Evolutionary conservation across 2,113 vertebrate species (phyloP), one percentile per base, ranked within the genome.

Genomic region (Monarcha castaneiventris): DNA sequence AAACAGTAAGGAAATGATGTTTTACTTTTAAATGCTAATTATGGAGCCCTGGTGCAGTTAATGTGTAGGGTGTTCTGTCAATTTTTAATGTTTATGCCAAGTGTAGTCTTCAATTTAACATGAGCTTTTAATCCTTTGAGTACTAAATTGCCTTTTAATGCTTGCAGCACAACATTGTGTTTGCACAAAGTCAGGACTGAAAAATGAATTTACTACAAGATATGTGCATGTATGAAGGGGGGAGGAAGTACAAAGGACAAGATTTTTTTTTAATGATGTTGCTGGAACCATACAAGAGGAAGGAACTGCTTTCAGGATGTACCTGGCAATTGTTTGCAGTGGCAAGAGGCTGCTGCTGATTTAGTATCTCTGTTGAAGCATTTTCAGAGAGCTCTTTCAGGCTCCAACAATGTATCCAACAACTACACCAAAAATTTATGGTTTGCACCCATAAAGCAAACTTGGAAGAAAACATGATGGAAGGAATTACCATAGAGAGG

Each of bases 51-150:
- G 96, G 97, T 98, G 96, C 98, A 98, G 98, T 99, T 99, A 99
- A 99, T 99, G 98, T 98, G 98, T 98, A 96, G 97, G 98, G 98
- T 98, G 98, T 98, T 98, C 98, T 98, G 98, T 99, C 98, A 98
- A 99, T 99, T 98, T 99, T 99, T 99, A 98, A 99, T 99, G 98
- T 98, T 98, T 98, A 98, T 98, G 98, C 98, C 98, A 98, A 99
- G 98, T 99, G 98, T 98, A 98, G 98, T 98, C 98, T 99, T 99
- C 98, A 99, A 99, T 99, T 99, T 99, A 99, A 99, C 99, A 99
- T 99, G 98, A 98, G 98, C 98, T 99, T 99, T 99, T 99, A 99
- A 99, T 99, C 98, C 98, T 98, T 98, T 96, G 99, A 99, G 98
- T 98, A 98, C 98, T 98, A 99, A 99, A 99, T 99, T 98, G 99